Evolutionary conservation across 2,888 invertebrate species (phyloP).

Genomic region (Rotaria sp.): DNA sequence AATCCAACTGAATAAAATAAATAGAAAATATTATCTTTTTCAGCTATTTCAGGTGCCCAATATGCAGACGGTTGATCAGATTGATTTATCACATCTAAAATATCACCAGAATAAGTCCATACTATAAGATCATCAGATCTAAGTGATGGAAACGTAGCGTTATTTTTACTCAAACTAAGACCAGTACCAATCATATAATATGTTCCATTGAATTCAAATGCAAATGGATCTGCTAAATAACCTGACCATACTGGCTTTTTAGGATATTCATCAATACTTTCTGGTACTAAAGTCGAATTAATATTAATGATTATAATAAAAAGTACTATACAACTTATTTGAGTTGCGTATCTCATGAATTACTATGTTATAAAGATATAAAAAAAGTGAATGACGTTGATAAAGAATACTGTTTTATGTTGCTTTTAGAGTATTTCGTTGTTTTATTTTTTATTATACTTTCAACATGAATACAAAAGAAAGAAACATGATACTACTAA

Average conservation of each 20-base stretch:
- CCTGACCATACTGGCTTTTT: neutral
- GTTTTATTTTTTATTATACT: neutral
- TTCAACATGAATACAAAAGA: neutral
- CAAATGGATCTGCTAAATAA: slow-evolving; percentile 5
- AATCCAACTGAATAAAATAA: slow-evolving; percentile 4
- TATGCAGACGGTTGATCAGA: neutral
- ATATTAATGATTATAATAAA: neutral
- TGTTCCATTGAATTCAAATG: neutral
- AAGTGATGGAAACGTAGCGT: neutral
- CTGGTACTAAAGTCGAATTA: neutral
- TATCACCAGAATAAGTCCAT: neutral
- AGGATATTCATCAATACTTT: neutral
- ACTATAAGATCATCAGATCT: neutral
- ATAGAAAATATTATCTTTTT: neutral
- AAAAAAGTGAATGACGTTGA: neutral
- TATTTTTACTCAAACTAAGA: neutral
- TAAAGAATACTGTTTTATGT: neutral
- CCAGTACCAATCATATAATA: slow-evolving; percentile 4
- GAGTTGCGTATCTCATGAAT: neutral
- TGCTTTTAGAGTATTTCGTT: neutral
- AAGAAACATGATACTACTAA: neutral
- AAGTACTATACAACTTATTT: neutral
- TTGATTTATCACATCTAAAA: neutral
- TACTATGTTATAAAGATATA: neutral
- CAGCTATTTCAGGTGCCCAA: slow-evolving; percentile 13